phyloP scores from a whole-genome alignment of 2,888 invertebrate genomes.

The Sabatieria punctata region DNA sequence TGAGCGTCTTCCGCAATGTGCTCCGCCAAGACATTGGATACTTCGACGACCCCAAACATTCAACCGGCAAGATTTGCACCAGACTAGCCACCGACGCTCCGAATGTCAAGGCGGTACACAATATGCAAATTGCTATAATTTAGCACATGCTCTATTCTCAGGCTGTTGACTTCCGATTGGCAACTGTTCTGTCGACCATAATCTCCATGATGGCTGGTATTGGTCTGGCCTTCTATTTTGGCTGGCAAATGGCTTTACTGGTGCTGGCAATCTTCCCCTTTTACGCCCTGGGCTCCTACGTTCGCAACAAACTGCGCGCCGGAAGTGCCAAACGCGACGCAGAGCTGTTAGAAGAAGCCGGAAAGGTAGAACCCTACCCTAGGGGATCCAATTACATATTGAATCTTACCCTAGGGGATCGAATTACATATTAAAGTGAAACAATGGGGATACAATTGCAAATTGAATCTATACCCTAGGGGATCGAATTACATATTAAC shows the following conservation, averaged over 20 bases:
- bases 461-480: too few species aligned
- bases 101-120: constrained; percentile 34
- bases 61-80: constrained; percentile 33
- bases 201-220: constrained; percentile 30
- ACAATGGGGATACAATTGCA: too few species aligned
- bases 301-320: constrained; percentile 33
- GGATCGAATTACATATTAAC: too few species aligned
- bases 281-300: constrained; percentile 30
- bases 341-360: constrained; percentile 38
- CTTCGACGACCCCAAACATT: constrained; percentile 34
- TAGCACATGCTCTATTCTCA: constrained; percentile 12
- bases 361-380: too few species aligned
- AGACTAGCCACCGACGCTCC: constrained; percentile 37
- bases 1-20: constrained; percentile 33
- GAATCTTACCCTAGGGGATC: too few species aligned
- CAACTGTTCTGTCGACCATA: constrained; percentile 26
- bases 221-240: constrained; percentile 31
- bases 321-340: constrained; percentile 38
- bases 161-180: constrained; percentile 34
- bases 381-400: too few species aligned
- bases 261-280: constrained; percentile 31
- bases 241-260: constrained; percentile 33
- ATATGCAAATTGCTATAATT: too few species aligned
- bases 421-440: too few species aligned
- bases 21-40: constrained; percentile 35